These are phyloP conservation scores for Tipula unca DNA, from an alignment of 2,888 invertebrate species.

Conservation along the genomic window DNA sequence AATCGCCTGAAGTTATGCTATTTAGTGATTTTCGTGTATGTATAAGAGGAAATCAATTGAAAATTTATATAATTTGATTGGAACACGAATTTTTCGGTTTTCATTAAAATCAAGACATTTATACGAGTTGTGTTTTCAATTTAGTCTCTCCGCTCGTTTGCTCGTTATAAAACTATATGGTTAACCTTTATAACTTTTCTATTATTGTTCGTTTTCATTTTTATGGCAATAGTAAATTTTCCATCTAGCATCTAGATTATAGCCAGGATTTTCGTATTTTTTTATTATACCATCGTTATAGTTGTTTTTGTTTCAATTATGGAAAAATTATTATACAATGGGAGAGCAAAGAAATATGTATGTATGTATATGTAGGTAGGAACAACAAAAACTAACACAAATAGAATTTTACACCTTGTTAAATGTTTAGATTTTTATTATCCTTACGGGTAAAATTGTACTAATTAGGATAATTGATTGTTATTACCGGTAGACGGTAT, in stretches of 20 bases:
- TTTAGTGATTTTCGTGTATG: not conserved
- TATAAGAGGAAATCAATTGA: not conserved
- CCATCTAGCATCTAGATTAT: not conserved
- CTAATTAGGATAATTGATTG: constrained; percentile 8
- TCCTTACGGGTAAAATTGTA: not conserved
- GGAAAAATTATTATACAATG: not conserved
- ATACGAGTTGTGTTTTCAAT: not conserved
- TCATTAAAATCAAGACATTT: not conserved
- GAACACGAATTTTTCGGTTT: not conserved
- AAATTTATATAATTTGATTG: not conserved
- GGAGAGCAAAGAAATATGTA: not conserved
- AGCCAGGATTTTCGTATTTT: not conserved
- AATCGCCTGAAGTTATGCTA: not conserved
- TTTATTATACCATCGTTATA: not conserved
- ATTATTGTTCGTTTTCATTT: not conserved
- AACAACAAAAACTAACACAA: not conserved
- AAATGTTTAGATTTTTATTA: constrained; percentile 14
- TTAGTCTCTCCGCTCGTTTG: not conserved
- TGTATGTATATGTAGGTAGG: no score
- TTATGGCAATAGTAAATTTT: not conserved
- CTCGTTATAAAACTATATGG: not conserved
- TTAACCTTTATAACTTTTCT: not conserved
- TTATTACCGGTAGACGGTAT: not conserved
- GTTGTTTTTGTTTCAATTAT: constrained; percentile 14
- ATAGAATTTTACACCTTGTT: not conserved